Evolutionary conservation across 2,888 invertebrate species (phyloP), one percentile per base, ranked within the genome.

Genomic region (Latrodectus hesperus): DNA sequence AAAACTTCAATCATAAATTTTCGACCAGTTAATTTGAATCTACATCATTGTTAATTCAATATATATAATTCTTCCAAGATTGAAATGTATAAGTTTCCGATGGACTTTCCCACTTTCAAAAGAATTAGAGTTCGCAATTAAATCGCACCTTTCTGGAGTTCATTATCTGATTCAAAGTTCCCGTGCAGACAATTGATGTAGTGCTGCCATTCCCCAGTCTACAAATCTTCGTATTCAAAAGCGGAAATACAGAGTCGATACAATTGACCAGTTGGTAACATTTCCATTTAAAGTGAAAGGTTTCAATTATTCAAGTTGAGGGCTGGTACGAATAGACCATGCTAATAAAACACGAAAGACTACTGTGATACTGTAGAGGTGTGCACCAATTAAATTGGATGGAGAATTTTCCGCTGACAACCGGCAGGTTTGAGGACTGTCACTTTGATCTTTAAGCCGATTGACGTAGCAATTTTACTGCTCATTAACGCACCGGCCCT

Each of bases 251-350:
- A 77, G 16, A 55, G 10, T 60, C 83, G 77, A 84, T 84, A 77
- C 84, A 84, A 84, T 84, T 84, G 84, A 86, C 81, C 77, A 49
- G 67, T 71, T 72, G 81, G 60, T 81, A 72, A 86, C 76, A 81
- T 81, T 86, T 86, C 81, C 81, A 86, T 86, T 81, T 81, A 80
- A 81, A 86, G 81, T 75, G 81, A 81, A 70, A 16, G 71, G 74
- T 86, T 86, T 86, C 86, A 86, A 86, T 86, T 86, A 86, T 86
- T 86, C 86, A 81, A 72, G 60, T 52, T 17, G 38, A 51, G 64
- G 53, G 60, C 65, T 75, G 60, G 78, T 78, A 65, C 84, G 67
- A 68, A 85, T 67, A 38, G 78, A 75, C 60, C 65, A 17, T 65
- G 67, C 80, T 86, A 86, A 86, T 86, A 81, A 86, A 67, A 75